phyloP scores from a whole-genome alignment of 23 tunicate genomes.

The Halocynthia roretzi region DNA sequence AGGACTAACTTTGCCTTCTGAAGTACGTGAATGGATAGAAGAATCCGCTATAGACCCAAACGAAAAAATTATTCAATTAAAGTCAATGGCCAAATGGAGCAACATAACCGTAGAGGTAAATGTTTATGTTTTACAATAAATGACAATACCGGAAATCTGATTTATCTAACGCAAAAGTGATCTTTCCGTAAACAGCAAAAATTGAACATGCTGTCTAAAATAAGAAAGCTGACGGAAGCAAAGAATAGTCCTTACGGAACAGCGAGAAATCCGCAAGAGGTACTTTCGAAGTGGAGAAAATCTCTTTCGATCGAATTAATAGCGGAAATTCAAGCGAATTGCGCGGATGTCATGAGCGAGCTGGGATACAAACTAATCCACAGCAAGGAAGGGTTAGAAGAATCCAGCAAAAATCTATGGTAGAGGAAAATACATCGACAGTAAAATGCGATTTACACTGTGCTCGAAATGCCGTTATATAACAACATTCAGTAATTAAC shows the following conservation, averaged over 20 bases:
- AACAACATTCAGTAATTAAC: too few relatives aligned
- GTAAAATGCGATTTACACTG: too few relatives aligned
- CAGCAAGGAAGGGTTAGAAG: neutral
- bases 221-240: neutral
- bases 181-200: neutral
- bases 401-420: neutral
- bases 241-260: conserved; percentile 2
- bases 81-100: neutral
- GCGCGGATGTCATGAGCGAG: conserved; percentile 1
- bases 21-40: conserved; percentile 10
- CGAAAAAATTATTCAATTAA: neutral
- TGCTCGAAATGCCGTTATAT: too few relatives aligned
- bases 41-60: neutral
- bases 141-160: neutral
- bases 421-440: neutral
- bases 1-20: neutral
- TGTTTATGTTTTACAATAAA: neutral
- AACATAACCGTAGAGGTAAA: neutral
- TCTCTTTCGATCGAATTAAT: neutral
- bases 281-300: conserved; percentile 9
- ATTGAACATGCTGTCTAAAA: neutral
- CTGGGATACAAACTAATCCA: conserved; percentile 7
- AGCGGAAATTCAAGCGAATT: neutral
- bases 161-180: too few relatives aligned
- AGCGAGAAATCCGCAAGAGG: neutral